Evolutionary conservation across 2,113 vertebrate genomes (phyloP).

Genomic region (Pyxicephalus adspersus): DNA sequence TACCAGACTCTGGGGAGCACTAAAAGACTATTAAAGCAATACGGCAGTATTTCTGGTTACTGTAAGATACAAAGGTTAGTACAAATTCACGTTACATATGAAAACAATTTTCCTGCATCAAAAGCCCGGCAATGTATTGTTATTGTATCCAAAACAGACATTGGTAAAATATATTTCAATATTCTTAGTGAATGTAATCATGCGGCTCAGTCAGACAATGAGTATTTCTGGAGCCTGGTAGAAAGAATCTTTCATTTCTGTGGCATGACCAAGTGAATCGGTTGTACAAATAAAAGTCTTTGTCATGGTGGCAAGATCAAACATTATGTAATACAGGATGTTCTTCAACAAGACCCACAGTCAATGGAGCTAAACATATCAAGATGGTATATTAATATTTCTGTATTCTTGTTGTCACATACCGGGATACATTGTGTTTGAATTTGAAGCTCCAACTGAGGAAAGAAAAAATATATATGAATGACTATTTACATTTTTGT

Average conservation of each 20-base stretch:
- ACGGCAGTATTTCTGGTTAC: no score
- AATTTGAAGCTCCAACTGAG: neutral
- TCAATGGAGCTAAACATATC: neutral
- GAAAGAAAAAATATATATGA: neutral
- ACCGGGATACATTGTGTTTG: constrained; percentile 13
- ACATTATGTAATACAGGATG: neutral
- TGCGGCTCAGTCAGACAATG: neutral
- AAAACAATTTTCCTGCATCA: no score
- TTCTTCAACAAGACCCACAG: neutral
- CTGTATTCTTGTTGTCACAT: neutral
- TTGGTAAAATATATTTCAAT: neutral
- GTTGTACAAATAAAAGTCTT: neutral
- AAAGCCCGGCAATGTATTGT: neutral
- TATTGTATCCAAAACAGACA: neutral
- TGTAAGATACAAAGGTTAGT: no score
- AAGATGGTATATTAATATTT: neutral
- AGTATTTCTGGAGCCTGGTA: neutral
- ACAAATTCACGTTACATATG: neutral
- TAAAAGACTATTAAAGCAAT: no score
- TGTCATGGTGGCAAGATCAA: neutral
- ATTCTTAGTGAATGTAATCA: neutral
- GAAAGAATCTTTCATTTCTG: neutral
- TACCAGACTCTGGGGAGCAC: no score
- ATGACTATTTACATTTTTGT: constrained; percentile 58
- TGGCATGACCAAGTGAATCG: neutral